Base-by-base conservation (phyloP, 2,797 vertebrate genomes). In the Setipinna tenuifilis region DNA sequence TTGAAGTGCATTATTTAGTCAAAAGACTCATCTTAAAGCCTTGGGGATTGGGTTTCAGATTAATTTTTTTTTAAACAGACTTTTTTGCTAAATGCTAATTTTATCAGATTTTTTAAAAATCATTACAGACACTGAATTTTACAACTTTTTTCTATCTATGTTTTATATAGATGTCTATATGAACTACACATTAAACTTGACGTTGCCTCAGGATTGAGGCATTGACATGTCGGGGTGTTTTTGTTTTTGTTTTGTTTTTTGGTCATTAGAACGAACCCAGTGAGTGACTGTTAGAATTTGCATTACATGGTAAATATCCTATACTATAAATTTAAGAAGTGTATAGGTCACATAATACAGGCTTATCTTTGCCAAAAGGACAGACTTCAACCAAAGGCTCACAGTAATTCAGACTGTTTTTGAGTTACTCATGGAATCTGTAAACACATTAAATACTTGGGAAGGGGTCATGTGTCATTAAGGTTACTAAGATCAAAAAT, bases 161-260 rank as follows among this genome's bases (percentile, higher is more conserved):
- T 94, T 89, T 95, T 93, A 88, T 92, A 92, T 92, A 91, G 92
- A 89, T 92, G 89, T 91, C 89, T 91, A 88, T 90, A 91, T 89
- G 84, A 7, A 25, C 9, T 25, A 11, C 41, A 19, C 9, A 41
- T 78, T 41, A 44, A 44, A 44, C 35, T 44, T 75, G 14, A 75
- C 31, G 19, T 6, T 78, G 17, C 19, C 71, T 31, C 71, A 41
- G 71, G 31, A 78, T 6, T 19, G 71, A 16, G 31, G 71, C 6
- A 41, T 41, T 41, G 16, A 78, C 71, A 78, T 44, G 71, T 21
- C 68, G 6, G 31, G 31, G 12, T 35, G 68, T 16, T 75, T n/a
- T n/a, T n/a, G n/a, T n/a, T n/a, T n/a, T n/a, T n/a, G n/a, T n/a
- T n/a, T n/a, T n/a, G n/a, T n/a, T n/a, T 71, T 71, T 71, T 31